Conservation (phyloP, 1,140 invertebrate genomes). For the Medauroidea extradentata region DNA sequence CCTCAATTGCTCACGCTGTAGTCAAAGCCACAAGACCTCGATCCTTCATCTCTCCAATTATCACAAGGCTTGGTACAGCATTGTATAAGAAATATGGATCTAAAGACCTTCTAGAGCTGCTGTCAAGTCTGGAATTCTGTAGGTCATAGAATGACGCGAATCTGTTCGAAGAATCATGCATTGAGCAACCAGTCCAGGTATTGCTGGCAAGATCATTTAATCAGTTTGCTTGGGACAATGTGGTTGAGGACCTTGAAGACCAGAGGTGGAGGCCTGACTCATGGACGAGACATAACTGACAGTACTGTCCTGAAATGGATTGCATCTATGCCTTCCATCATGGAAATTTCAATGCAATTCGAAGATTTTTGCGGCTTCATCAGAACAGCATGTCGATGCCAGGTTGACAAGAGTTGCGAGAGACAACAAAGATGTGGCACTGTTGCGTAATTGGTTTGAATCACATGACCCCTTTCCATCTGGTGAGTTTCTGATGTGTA, state of each 20-base stretch:
- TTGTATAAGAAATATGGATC: constrained; percentile 27
- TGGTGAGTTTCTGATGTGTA: not conserved
- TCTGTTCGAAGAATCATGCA: constrained; percentile 22
- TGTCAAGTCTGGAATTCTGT: constrained; percentile 26
- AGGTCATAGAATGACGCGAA: constrained; percentile 20
- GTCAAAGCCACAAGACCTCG: constrained; percentile 34
- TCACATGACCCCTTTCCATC: constrained; percentile 8
- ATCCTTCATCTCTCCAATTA: constrained; percentile 32
- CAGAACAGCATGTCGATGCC: constrained; percentile 43
- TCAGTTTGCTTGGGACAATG: constrained; percentile 33
- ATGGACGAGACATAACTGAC: constrained; percentile 22
- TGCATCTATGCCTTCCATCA: constrained; percentile 30
- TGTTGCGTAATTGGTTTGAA: constrained; percentile 37
- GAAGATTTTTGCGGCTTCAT: constrained; percentile 37
- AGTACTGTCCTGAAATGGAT: constrained; percentile 33
- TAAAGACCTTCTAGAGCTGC: constrained; percentile 19
- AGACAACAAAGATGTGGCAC: constrained; percentile 36
- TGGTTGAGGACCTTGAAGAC: constrained; percentile 37
- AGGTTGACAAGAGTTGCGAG: constrained; percentile 36
- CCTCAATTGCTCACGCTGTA: constrained; percentile 34
- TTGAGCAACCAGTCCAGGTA: constrained; percentile 15
- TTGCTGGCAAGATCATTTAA: constrained; percentile 17
- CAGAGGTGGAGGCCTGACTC: constrained; percentile 26
- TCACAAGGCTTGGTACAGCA: constrained; percentile 16
- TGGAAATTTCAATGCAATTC: constrained; percentile 22